phyloP scores from a whole-genome alignment of 2,888 invertebrate genomes.

The Electrophaes corylata region DNA sequence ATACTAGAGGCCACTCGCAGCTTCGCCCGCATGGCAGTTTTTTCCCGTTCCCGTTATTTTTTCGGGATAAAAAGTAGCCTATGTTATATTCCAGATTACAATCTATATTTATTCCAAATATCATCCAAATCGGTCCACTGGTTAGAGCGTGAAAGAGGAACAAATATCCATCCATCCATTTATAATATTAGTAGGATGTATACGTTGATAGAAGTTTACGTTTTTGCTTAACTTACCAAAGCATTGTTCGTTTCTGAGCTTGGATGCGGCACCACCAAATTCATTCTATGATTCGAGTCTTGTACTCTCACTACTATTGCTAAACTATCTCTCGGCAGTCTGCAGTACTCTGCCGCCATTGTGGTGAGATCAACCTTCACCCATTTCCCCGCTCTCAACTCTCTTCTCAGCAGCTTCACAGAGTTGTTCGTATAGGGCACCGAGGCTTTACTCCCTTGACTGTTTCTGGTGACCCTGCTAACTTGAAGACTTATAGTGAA shows the following conservation, averaged over 20 bases:
- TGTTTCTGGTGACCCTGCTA: slow-evolving; percentile 71
- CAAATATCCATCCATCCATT: background rate
- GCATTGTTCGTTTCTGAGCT: slow-evolving; percentile 82
- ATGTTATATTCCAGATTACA: no score
- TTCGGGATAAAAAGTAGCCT: no score
- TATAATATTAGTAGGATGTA: no score
- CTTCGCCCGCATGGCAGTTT: no score
- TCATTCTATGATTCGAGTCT: slow-evolving; percentile 85
- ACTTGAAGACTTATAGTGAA: slow-evolving; percentile 71
- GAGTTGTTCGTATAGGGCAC: slow-evolving; percentile 70
- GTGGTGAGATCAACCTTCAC: slow-evolving; percentile 89
- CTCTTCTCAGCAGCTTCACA: slow-evolving; percentile 78
- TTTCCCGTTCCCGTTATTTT: no score
- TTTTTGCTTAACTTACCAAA: slow-evolving; percentile 61
- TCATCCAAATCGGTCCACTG: no score
- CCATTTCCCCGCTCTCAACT: slow-evolving; percentile 86
- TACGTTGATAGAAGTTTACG: background rate
- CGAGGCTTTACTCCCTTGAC: slow-evolving; percentile 70
- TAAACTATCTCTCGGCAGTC: slow-evolving; percentile 88
- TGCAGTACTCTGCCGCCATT: slow-evolving; percentile 91
- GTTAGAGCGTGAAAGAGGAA: no score
- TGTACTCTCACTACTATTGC: slow-evolving; percentile 90
- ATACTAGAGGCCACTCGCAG: no score
- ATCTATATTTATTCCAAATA: no score
- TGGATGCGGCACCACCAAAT: slow-evolving; percentile 88